Conservation (phyloP, 2,113 vertebrate species). For the Siniperca chuatsi region DNA sequence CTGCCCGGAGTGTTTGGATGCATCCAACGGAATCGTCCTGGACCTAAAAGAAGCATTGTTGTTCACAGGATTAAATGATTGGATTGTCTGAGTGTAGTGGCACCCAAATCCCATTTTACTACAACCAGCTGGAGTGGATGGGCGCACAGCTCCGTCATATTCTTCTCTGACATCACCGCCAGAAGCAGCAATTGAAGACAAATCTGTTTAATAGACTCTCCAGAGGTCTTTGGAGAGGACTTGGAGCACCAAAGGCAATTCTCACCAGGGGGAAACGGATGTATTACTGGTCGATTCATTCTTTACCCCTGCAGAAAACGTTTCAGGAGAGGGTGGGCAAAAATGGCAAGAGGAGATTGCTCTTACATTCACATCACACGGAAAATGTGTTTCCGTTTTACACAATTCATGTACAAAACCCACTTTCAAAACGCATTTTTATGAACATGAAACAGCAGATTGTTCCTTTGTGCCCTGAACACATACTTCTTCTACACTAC, state of each 20-base stretch:
- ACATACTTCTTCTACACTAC: neutral
- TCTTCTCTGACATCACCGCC: constrained; percentile 15
- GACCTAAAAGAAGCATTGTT: constrained; percentile 31
- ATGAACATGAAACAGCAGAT: neutral
- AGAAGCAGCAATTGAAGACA: constrained; percentile 26
- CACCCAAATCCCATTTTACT: constrained; percentile 44
- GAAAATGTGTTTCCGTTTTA: constrained; percentile 10
- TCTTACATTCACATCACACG: neutral
- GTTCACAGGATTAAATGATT: constrained; percentile 50
- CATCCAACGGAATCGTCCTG: constrained; percentile 28
- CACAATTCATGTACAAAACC: neutral
- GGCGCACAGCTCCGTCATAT: neutral
- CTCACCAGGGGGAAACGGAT: constrained; percentile 10
- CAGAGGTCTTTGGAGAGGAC: constrained; percentile 22
- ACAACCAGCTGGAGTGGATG: constrained; percentile 23
- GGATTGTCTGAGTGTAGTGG: constrained; percentile 34
- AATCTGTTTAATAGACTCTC: constrained; percentile 44
- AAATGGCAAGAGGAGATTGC: constrained; percentile 28
- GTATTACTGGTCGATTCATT: neutral
- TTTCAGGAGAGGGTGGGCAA: neutral
- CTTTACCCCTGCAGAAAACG: neutral
- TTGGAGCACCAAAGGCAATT: constrained; percentile 31
- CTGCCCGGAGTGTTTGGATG: constrained; percentile 32
- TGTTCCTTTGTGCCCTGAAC: neutral
- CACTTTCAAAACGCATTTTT: neutral